A percentile compares a stretch with the other conserved stretches of the same genome.
These are phyloP conservation scores for Apamea sordens DNA, from an alignment of 2,888 invertebrate genomes.

Conservation along the genomic window DNA sequence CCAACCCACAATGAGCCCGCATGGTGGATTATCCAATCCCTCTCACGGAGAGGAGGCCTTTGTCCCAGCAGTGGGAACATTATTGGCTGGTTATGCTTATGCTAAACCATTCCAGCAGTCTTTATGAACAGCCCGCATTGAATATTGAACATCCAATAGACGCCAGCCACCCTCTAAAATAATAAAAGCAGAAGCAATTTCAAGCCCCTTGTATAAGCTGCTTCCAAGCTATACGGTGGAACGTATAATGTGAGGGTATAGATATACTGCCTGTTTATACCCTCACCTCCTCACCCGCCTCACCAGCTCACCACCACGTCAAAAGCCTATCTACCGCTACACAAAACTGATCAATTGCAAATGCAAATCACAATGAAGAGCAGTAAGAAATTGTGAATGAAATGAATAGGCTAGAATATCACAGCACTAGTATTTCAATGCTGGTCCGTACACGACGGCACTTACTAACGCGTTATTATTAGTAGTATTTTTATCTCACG, in stretches of 20 bases:
- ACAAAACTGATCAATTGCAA: background rate
- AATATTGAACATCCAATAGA: background rate
- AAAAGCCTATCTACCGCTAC: accelerated
- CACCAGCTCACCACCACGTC: background rate
- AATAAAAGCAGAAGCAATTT: background rate
- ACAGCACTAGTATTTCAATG: background rate
- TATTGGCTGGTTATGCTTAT: too few relatives aligned
- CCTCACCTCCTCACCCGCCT: background rate
- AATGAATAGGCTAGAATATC: background rate
- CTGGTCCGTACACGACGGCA: background rate
- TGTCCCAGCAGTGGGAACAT: too few relatives aligned
- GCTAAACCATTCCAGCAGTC: background rate
- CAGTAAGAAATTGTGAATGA: too few relatives aligned
- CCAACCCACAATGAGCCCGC: too few relatives aligned
- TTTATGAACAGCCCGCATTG: background rate
- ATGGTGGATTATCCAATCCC: too few relatives aligned
- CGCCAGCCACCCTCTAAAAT: background rate
- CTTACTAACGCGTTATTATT: background rate
- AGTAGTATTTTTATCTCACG: background rate
- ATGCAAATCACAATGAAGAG: background rate
- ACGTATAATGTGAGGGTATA: background rate
- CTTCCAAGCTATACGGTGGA: background rate
- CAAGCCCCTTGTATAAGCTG: background rate
- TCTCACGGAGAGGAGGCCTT: too few relatives aligned
- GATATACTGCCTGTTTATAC: background rate